Evolutionary conservation across 2,888 invertebrate species (phyloP), one percentile per base, ranked within the genome.

Genomic region (Villa cingulata): DNA sequence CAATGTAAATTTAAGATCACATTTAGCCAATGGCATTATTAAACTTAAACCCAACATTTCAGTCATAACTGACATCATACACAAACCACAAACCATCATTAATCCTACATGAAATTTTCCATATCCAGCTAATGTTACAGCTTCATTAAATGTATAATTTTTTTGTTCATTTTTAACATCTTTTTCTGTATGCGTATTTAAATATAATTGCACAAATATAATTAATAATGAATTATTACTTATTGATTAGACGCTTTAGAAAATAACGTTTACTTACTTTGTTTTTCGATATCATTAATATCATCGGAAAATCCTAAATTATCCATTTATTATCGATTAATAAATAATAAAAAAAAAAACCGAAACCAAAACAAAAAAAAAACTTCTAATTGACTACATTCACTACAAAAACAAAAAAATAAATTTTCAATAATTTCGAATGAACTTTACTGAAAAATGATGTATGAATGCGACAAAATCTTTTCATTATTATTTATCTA

Each of bases 11-110:
- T 72, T 59, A 27, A 83, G 65, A 61, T 82, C 82, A 55, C 82
- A 83, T 64, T 80, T 79, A 10, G 82, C 76, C 1, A 77, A 74
- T 5, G 81, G 81, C 58, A 80, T 70, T 39, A 82, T 74, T 58
- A 80, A 76, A 47, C 81, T 76, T 52, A 81, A 72, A 15, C 75
- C 75, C 63, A 81, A 70, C 7, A 77, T 78, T 67, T 81, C 81
- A 62, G 80, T 75, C 62, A 81, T 81, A 52, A 81, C 78, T 4
- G 78, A 73, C 75, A 80, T 75, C 15, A 82, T 70, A 51, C 78
- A 75, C 2, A 77, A 58, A 0, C 82, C 83, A 18, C 75, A 73
- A 50, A 77, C 72, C 45, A 81, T 55, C 61, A 80, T 68, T 42
- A 81, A 70, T 18, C 71, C 62, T 36, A 77, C 63, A 59, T 83